These are phyloP conservation scores for Macropodus opercularis DNA, from an alignment of 2,797 vertebrate genomes.

Conservation along the genomic window DNA sequence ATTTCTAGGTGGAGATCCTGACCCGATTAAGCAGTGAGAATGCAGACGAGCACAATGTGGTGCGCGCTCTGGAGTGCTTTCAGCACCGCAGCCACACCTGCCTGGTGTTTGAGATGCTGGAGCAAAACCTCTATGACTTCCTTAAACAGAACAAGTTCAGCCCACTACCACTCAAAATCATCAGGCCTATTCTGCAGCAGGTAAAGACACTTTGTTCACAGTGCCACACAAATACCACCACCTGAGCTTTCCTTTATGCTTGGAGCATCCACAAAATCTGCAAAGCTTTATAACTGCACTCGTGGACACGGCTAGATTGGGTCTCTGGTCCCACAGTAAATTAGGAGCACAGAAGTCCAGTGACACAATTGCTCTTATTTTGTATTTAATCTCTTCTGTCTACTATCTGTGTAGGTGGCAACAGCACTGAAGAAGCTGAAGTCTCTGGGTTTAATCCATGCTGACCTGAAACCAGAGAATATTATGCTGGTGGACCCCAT, in stretches of 20 bases:
- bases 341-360: not conserved
- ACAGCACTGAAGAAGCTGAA: constrained; percentile 96
- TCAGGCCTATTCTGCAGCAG: constrained; percentile 95
- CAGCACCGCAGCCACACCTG: constrained; percentile 96
- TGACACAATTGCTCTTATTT: not conserved
- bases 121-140: constrained; percentile 98
- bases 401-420: constrained; percentile 80
- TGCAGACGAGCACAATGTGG: constrained; percentile 94
- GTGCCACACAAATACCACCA: not conserved
- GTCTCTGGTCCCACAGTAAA: not conserved
- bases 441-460: constrained; percentile 97
- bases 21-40: constrained; percentile 93
- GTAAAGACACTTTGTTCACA: constrained; percentile 32
- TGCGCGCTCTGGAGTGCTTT: constrained; percentile 96
- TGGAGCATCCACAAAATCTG: too few relatives aligned
- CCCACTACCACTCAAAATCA: constrained; percentile 95
- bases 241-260: not conserved
- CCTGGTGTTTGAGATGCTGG: constrained; percentile 98
- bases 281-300: too few relatives aligned
- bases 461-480: constrained; percentile 98
- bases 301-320: too few relatives aligned
- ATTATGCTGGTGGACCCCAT: constrained; percentile 98
- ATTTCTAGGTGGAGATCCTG: constrained; percentile 85
- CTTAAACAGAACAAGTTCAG: constrained; percentile 99
- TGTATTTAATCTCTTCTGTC: not conserved